These are phyloP conservation scores for Lagopus muta DNA, from an alignment of 2,113 vertebrate species.

Conservation along the genomic window DNA sequence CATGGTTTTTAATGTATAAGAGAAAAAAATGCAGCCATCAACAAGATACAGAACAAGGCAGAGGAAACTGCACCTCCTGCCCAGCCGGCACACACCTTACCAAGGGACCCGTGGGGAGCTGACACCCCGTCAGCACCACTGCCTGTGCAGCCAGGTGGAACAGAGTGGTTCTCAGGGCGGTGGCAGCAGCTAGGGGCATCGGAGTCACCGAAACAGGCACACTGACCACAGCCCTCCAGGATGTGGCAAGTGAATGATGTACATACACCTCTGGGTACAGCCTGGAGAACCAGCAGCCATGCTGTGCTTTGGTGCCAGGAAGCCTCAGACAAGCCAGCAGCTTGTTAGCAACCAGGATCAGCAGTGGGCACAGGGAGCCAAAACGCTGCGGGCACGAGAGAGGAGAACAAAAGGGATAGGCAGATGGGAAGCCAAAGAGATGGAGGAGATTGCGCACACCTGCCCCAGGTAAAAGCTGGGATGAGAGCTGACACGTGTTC, in stretches of 20 bases:
- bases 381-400: neutral
- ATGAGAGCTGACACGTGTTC: neutral
- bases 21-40: neutral
- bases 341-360: neutral
- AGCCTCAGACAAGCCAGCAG: neutral
- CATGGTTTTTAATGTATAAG: neutral
- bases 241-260: neutral
- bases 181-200: rapidly evolving
- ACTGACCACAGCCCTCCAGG: neutral
- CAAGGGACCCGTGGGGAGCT: rapidly evolving
- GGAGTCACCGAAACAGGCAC: neutral
- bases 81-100: neutral
- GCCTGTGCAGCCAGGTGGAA: neutral
- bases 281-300: rapidly evolving
- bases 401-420: neutral
- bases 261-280: neutral
- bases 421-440: neutral
- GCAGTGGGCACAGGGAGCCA: neutral
- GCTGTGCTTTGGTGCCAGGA: neutral
- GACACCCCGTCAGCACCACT: neutral
- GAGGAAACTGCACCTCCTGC: neutral
- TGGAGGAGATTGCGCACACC: neutral
- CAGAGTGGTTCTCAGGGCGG: neutral
- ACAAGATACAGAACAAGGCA: neutral
- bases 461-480: neutral